Base-by-base conservation (phyloP, 2,113 vertebrate genomes). In the Gadus macrocephalus region DNA sequence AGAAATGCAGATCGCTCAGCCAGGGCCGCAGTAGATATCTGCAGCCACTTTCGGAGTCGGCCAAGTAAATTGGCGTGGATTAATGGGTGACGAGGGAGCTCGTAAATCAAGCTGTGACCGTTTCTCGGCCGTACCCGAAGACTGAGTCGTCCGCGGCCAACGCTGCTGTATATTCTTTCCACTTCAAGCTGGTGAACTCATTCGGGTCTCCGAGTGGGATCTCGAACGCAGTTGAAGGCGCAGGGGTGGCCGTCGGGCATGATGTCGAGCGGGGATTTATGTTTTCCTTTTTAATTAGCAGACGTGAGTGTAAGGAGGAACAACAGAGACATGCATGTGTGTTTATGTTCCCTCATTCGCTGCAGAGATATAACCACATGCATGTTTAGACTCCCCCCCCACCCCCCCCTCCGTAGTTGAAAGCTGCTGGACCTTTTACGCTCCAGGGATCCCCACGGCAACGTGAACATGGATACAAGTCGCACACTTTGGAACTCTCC, bases 41-140 rank as follows among this genome's bases (percentile, higher is more conserved):
- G 42, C 20, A 25, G 53, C 12, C 75, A 69, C 55, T 84, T 82
- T 79, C 20, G 74, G 77, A 82, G 78, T 84, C 81, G 22, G 62
- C 76, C 66, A 70, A 80, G 81, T 79, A 87, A 87, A 88, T 86
- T 84, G 78, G 69, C 53, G 56, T 82, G 85, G 85, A 92, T 86
- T 82, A 78, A 87, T 80, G 73, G 70, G 78, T 73, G 84, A 68
- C 66, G 25, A 3, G 81, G 83, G 84, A 82, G 76, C 42, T 49
- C 82, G 70, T 91, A 89, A 91, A 90, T 90, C 89, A 91, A 76
- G 60, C 64, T 77, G 81, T 81, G 72, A 69, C 81, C 74, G 73
- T 83, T 77, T 78, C 53, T 53, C 22, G 17, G 27, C 28, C 14
- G 80, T 79, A 75, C 71, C 55, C 75, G 59, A 66, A 63, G 80